These are phyloP conservation scores for Agrochola macilenta DNA, from an alignment of 2,888 invertebrate genomes.

Conservation along the genomic window DNA sequence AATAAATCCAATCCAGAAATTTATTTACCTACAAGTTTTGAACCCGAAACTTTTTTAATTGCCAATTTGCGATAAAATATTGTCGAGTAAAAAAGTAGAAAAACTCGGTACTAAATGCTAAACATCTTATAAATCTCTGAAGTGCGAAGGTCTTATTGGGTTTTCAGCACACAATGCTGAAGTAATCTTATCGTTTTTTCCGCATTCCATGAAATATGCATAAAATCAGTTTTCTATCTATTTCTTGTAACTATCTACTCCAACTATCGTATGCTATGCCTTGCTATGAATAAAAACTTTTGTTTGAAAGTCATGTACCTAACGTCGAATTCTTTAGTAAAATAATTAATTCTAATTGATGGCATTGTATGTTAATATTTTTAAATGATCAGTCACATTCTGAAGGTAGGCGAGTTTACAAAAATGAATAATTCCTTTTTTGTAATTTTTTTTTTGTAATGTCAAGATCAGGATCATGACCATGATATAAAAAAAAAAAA, in stretches of 20 bases:
- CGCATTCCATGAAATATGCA: not conserved
- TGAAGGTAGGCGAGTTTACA: not conserved
- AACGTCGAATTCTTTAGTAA: not conserved
- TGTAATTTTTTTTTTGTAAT: no score
- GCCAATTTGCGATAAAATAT: no score
- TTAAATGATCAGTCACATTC: not conserved
- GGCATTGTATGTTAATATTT: not conserved
- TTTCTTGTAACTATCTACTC: not conserved
- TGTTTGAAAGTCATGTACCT: not conserved
- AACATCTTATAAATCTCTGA: not conserved
- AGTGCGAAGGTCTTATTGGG: not conserved
- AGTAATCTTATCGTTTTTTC: not conserved
- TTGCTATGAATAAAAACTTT: not conserved
- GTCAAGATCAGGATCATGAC: no score
- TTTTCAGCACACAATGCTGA: not conserved
- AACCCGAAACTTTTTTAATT: not conserved
- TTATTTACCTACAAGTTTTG: not conserved
- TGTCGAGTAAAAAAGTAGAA: not conserved
- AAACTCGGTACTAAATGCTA: not conserved
- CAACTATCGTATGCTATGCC: no score
- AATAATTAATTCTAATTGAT: not conserved
- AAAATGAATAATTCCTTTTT: not conserved
- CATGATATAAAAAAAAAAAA: no score
- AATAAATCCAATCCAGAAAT: not conserved
- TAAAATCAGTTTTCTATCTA: constrained; percentile 8